Conservation (phyloP, 2,113 vertebrate species). For the Stigmatopora nigra region DNA sequence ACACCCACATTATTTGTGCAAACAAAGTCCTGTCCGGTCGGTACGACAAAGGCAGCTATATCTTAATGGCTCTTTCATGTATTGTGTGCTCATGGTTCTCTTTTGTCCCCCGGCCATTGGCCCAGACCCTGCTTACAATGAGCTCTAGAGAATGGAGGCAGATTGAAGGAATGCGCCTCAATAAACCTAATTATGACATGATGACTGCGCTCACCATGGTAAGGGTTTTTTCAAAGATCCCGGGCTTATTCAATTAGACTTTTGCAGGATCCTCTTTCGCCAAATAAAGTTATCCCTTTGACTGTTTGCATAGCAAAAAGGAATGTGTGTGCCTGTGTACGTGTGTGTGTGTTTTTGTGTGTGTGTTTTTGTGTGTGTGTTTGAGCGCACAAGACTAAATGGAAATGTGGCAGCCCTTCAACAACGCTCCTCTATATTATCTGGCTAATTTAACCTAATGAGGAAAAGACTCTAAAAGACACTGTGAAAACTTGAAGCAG, state of each 20-base stretch:
- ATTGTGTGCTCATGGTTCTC: constrained; percentile 94
- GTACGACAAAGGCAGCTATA: constrained; percentile 98
- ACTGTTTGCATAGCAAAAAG: constrained; percentile 99
- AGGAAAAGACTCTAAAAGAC: constrained; percentile 67
- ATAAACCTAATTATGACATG: constrained; percentile 99
- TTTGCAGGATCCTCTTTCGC: constrained; percentile 95
- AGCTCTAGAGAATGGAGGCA: constrained; percentile 96
- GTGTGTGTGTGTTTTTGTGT: constrained; percentile 12
- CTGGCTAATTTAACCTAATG: constrained; percentile 97
- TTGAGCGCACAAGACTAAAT: constrained; percentile 30
- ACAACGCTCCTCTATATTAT: constrained; percentile 65
- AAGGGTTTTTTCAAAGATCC: constrained; percentile 90
- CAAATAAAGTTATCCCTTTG: constrained; percentile 97
- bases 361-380: constrained; percentile 10
- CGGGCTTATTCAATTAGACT: constrained; percentile 99
- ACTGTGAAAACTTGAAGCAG: constrained; percentile 45
- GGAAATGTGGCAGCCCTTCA: constrained; percentile 49
- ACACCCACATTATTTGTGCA: constrained; percentile 94
- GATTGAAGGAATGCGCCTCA: constrained; percentile 99
- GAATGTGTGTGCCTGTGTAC: constrained; percentile 38
- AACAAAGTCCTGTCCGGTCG: constrained; percentile 96
- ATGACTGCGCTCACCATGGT: constrained; percentile 99
- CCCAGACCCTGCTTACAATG: constrained; percentile 87
- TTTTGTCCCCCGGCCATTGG: constrained; percentile 97
- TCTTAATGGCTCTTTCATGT: constrained; percentile 89